Evolutionary conservation across 1,140 invertebrate species (phyloP).

Genomic region (Atta texana): DNA sequence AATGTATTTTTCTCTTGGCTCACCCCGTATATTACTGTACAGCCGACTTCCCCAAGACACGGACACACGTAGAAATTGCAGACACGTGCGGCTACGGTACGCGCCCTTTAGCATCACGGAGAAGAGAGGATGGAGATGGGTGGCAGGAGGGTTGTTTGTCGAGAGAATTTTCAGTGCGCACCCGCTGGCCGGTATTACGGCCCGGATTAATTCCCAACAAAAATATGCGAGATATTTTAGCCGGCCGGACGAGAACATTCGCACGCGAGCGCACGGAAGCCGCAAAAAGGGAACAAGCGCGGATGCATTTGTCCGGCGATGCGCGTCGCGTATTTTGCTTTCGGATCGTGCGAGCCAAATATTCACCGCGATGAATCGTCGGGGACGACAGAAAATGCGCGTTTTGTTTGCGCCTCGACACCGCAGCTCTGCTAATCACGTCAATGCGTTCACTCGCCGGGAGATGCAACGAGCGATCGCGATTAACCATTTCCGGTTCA

Average conservation of each 20-base stretch:
- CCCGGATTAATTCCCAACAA: slow-evolving; percentile 77
- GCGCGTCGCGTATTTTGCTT: slow-evolving; percentile 72
- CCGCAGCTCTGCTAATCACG: slow-evolving; percentile 28
- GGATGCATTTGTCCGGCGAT: slow-evolving; percentile 66
- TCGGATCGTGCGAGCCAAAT: slow-evolving; percentile 73
- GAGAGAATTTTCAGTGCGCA: slow-evolving; percentile 75
- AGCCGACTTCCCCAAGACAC: slow-evolving; percentile 34
- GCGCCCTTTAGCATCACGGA: slow-evolving; percentile 59
- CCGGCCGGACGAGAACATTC: slow-evolving; percentile 38
- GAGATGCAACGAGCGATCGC: not conserved
- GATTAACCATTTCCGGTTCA: slow-evolving; percentile 34
- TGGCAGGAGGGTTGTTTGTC: slow-evolving; percentile 73
- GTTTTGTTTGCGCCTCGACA: slow-evolving; percentile 48
- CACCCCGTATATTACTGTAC: slow-evolving; percentile 36
- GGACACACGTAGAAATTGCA: slow-evolving; percentile 40
- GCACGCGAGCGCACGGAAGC: slow-evolving; percentile 10
- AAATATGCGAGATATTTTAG: slow-evolving; percentile 78
- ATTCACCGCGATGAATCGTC: slow-evolving; percentile 70
- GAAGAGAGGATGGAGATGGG: not conserved
- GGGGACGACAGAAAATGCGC: slow-evolving; percentile 14
- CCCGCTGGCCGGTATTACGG: slow-evolving; percentile 72
- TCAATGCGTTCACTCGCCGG: slow-evolving; percentile 13
- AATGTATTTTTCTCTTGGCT: slow-evolving; percentile 24
- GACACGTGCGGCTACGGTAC: slow-evolving; percentile 6
- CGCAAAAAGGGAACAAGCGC: slow-evolving; percentile 52